These are phyloP conservation scores for Poeciliopsis paucimaculata DNA, from an alignment of 2,797 vertebrate species.

Conservation along the genomic window DNA sequence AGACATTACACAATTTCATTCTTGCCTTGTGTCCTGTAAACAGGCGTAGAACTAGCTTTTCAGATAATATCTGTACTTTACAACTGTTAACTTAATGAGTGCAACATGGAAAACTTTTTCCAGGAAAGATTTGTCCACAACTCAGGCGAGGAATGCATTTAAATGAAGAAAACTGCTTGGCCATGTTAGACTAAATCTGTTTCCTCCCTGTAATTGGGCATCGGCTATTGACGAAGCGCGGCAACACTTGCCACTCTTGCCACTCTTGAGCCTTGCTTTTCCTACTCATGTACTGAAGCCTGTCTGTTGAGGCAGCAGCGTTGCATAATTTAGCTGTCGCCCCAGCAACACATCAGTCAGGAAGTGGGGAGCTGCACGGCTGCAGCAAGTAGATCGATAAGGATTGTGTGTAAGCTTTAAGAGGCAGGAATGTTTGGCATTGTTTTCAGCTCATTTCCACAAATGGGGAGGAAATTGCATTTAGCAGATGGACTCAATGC, in stretches of 20 bases:
- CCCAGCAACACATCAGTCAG: slow-evolving; percentile 76
- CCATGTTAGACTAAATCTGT: not conserved
- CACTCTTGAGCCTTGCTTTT: slow-evolving; percentile 32
- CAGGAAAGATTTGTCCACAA: not conserved
- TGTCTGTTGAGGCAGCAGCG: slow-evolving; percentile 65
- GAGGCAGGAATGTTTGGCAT: slow-evolving; percentile 64
- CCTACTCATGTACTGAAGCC: slow-evolving; percentile 49
- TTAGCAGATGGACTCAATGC: slow-evolving; percentile 35
- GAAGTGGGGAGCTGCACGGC: slow-evolving; percentile 70
- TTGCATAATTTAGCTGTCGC: slow-evolving; percentile 82
- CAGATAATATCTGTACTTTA: slow-evolving; percentile 16
- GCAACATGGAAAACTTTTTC: not conserved
- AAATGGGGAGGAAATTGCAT: slow-evolving; percentile 53
- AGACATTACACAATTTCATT: not conserved
- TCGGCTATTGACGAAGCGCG: slow-evolving; percentile 18
- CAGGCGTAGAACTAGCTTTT: not conserved
- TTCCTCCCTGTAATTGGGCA: slow-evolving; percentile 7
- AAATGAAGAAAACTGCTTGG: not conserved
- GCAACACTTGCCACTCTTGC: slow-evolving; percentile 33
- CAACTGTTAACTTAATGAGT: slow-evolving; percentile 11
- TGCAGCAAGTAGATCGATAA: slow-evolving; percentile 67
- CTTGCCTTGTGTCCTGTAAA: not conserved
- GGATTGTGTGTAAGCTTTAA: slow-evolving; percentile 74
- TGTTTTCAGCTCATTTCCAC: slow-evolving; percentile 72
- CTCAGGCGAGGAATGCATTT: slow-evolving; percentile 3